A percentile compares a stretch with the other conserved stretches of the same genome.
phyloP scores from a whole-genome alignment of 2,797 vertebrate species.

The Anguilla anguilla region DNA sequence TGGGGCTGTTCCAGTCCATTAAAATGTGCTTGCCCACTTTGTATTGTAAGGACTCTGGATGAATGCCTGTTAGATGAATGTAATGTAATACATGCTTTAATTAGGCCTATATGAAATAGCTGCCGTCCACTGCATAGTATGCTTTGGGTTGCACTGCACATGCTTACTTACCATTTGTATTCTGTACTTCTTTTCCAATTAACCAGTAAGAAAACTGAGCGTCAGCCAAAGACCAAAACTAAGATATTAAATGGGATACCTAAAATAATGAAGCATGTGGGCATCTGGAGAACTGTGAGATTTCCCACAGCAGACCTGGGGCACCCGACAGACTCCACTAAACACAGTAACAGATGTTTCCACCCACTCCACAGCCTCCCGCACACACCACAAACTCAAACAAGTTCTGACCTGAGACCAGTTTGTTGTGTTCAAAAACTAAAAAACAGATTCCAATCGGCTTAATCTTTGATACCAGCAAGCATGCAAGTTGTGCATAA shows the following conservation, averaged over 20 bases:
- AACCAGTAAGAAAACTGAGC: not conserved
- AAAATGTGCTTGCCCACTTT: not conserved
- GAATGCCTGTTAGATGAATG: not conserved
- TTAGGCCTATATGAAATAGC: not conserved
- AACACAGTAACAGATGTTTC: not conserved
- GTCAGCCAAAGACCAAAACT: not conserved
- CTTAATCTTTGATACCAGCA: conserved; percentile 5
- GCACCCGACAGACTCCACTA: not conserved
- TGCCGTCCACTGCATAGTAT: not conserved
- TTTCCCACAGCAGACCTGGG: not conserved
- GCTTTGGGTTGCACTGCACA: not conserved
- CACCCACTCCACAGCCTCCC: not conserved
- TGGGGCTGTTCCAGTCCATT: not conserved
- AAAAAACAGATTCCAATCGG: conserved; percentile 15
- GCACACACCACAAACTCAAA: conserved; percentile 13
- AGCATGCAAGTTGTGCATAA: conserved; percentile 17
- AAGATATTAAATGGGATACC: not conserved
- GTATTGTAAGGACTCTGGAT: not conserved
- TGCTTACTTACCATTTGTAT: not conserved
- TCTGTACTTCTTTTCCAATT: not conserved
- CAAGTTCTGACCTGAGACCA: conserved; percentile 23
- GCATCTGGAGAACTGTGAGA: not conserved
- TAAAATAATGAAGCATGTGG: not conserved
- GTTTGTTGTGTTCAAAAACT: conserved; percentile 25
- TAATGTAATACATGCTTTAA: not conserved